A percentile compares a stretch with the other conserved stretches of the same genome.
Conservation (phyloP, 2,113 vertebrate genomes). For the Actinemys pallida region DNA sequence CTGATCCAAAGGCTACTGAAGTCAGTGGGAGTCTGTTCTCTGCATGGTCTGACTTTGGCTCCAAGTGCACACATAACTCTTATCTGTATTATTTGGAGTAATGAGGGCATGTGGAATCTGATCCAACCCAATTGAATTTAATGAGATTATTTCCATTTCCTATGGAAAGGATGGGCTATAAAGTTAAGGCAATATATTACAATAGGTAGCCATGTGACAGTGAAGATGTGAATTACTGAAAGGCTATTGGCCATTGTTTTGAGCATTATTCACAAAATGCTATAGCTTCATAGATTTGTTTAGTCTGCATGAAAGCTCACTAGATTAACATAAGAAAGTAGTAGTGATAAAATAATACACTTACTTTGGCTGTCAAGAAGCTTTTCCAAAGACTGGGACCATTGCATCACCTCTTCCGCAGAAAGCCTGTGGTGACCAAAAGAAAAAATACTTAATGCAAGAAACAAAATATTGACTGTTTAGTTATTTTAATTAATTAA, state of each 20-base stretch:
- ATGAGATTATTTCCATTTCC: neutral
- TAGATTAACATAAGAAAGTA: neutral
- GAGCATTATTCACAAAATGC: neutral
- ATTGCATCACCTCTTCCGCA: constrained; percentile 80
- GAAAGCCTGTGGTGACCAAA: constrained; percentile 71
- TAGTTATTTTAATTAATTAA: neutral
- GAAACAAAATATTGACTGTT: neutral
- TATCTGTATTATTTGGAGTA: neutral
- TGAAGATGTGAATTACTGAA: neutral
- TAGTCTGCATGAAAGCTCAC: neutral
- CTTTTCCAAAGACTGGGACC: constrained; percentile 84
- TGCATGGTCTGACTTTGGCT: neutral
- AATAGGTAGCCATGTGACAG: neutral
- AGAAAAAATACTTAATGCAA: constrained; percentile 16
- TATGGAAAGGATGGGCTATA: neutral
- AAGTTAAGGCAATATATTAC: neutral
- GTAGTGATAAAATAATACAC: neutral
- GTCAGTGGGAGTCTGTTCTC: neutral
- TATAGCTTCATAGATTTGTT: neutral
- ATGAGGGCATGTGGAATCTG: neutral
- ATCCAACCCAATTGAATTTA: neutral
- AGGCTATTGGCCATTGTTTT: neutral
- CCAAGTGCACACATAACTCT: neutral
- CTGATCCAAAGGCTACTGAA: neutral
- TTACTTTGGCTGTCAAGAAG: constrained; percentile 82